phyloP scores from a whole-genome alignment of 1,140 invertebrate genomes.

The Magallana ariakensis region DNA sequence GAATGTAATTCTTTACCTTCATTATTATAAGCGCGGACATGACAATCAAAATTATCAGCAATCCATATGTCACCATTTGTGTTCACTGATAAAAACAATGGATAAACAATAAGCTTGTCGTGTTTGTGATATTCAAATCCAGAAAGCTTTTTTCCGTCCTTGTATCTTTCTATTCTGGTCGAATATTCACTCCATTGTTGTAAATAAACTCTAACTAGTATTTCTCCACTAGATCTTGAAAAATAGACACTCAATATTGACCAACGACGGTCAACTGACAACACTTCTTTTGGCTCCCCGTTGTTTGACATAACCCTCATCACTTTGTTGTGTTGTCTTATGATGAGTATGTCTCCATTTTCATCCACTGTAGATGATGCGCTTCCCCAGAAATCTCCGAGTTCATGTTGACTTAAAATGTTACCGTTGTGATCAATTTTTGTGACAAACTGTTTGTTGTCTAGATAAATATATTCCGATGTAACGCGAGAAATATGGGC shows the following conservation, averaged over 20 bases:
- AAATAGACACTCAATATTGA: not conserved
- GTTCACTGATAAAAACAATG: not conserved
- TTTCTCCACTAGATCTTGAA: not conserved
- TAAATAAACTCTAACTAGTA: not conserved
- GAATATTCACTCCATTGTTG: not conserved
- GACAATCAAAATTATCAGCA: not conserved
- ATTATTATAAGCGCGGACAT: not conserved
- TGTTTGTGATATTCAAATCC: not conserved
- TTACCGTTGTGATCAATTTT: not conserved
- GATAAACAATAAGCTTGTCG: not conserved
- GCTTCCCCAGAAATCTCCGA: not conserved
- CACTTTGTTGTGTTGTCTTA: not conserved
- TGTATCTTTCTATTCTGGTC: not conserved
- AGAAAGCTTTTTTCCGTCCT: not conserved
- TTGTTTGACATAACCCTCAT: not conserved
- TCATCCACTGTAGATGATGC: not conserved
- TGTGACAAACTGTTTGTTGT: not conserved
- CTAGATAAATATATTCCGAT: not conserved
- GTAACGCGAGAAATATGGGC: not conserved
- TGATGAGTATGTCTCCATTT: not conserved
- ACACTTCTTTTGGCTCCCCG: not conserved
- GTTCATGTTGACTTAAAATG: not conserved
- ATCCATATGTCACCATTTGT: not conserved
- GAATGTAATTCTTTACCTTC: not conserved
- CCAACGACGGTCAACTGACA: not conserved